Base-by-base conservation (phyloP, 2,797 vertebrate species). In the Eulemur albifrons region DNA sequence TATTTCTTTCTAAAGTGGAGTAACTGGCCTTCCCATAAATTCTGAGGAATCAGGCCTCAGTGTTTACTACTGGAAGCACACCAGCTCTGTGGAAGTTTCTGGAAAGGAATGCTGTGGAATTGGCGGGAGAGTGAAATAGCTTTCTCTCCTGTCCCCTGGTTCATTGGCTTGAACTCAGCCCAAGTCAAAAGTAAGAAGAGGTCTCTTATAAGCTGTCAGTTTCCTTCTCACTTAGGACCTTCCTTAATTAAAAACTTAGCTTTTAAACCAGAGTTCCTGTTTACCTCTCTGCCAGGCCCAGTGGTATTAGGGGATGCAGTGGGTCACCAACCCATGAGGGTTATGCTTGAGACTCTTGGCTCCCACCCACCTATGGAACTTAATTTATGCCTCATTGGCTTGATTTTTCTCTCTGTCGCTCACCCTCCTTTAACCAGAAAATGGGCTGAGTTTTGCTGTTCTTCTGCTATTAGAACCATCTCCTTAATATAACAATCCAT, bases 31-130 rank as follows among this genome's bases (percentile, higher is more conserved):
- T 96, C 92, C 91, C 94, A 97, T 97, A 97, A 97, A 93, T 97
- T 92, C 95, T 94, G 91, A 79, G 91, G 96, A 97, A 96, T 90
- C 61, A 96, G 84, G 91, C 93, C 94, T 97, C 96, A 94, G 88
- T 97, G 95, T 97, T 97, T 97, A 96, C 95, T 95, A 88, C 89
- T 96, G 96, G 96, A 97, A 89, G 67, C 48, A 90, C 76, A 96
- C 97, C 96, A 97, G 96, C 61, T 90, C 91, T 97, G 96, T 95
- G 96, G 96, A 97, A 89, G 93, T 95, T 97, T 97, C 97, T 97
- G 95, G 95, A 97, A 91, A 96, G 96, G 96, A 97, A 97, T 97
- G 96, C 79, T 97, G 96, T 97, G 96, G 96, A 93, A 88, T 97
- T 97, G 97, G 96, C 86, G 0, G 30, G 75, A 52, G 52, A 90